Conservation (phyloP, 64 coral and sea anemone genomes). For the Dendrophyllia cribrosa region DNA sequence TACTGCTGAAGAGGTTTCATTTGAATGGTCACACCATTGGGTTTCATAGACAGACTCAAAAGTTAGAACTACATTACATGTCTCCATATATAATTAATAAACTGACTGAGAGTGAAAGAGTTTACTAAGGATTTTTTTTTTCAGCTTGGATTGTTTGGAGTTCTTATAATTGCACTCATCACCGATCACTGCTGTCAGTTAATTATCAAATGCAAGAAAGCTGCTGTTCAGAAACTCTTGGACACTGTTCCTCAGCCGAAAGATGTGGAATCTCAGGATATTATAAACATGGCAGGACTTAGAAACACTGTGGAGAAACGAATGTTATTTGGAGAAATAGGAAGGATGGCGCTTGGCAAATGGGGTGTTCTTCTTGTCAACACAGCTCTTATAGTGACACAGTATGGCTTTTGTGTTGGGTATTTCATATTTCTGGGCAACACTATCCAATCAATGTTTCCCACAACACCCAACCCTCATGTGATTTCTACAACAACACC, state of each 20-base stretch:
- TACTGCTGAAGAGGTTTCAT: too few relatives aligned
- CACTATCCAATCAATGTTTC: slow-evolving; percentile 81
- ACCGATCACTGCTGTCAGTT: slow-evolving; percentile 93
- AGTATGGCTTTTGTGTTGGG: slow-evolving; percentile 89
- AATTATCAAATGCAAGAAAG: slow-evolving; percentile 93
- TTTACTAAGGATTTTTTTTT: neutral
- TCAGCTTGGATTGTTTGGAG: slow-evolving; percentile 75
- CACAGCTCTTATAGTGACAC: slow-evolving; percentile 70
- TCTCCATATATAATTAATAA: too few relatives aligned
- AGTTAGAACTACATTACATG: too few relatives aligned
- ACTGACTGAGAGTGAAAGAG: too few relatives aligned
- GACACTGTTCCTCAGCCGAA: slow-evolving; percentile 57
- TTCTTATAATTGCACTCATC: slow-evolving; percentile 65
- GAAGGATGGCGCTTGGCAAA: slow-evolving; percentile 76
- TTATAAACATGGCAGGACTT: slow-evolving; percentile 25
- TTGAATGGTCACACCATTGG: too few relatives aligned
- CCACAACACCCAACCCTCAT: neutral
- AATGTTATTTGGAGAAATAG: slow-evolving; percentile 86
- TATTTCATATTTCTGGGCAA: slow-evolving; percentile 96
- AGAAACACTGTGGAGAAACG: slow-evolving; percentile 84
- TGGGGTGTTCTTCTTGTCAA: slow-evolving; percentile 78
- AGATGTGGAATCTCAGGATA: slow-evolving; percentile 47
- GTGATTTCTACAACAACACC: neutral
- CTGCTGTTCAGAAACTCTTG: slow-evolving; percentile 74
- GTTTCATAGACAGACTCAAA: too few relatives aligned